Evolutionary conservation across 2,888 invertebrate genomes (phyloP).

Genomic region (Caenorhabditis japonica): DNA sequence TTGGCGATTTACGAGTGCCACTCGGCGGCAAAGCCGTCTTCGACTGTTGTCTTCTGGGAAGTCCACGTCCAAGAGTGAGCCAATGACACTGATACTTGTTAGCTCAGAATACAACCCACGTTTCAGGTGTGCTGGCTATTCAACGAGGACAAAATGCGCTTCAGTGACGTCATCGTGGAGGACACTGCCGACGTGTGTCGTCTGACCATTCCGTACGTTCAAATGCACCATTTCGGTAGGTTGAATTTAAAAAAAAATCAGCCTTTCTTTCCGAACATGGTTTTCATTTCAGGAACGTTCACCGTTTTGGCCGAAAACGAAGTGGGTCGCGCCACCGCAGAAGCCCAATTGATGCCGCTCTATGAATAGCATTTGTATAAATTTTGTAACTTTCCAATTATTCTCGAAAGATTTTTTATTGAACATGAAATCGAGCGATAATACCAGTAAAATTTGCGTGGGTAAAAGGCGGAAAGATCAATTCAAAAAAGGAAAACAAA

Average conservation of each 20-base stretch:
- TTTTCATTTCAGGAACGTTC: constrained; percentile 44
- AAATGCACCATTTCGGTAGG: constrained; percentile 72
- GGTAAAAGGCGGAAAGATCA: constrained; percentile 42
- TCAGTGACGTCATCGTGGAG: constrained; percentile 70
- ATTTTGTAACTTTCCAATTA: too few species aligned
- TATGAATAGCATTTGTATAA: constrained; percentile 46
- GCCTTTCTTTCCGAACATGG: too few species aligned
- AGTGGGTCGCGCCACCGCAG: constrained; percentile 64
- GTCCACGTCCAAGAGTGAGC: constrained; percentile 73
- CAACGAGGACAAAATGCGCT: constrained; percentile 75
- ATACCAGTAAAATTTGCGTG: constrained; percentile 32
- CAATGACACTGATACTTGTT: neutral
- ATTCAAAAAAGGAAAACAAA: constrained; percentile 14
- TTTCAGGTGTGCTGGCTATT: constrained; percentile 76
- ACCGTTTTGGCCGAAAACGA: constrained; percentile 70
- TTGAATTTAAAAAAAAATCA: too few species aligned
- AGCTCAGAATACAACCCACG: neutral
- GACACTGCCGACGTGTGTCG: constrained; percentile 76
- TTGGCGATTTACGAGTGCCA: constrained; percentile 71
- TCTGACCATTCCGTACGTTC: constrained; percentile 75
- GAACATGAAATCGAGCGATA: constrained; percentile 31
- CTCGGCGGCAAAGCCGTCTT: constrained; percentile 75
- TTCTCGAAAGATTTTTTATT: too few species aligned
- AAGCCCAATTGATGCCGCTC: constrained; percentile 62
- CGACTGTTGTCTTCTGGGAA: constrained; percentile 76